phyloP scores from a whole-genome alignment of 2,113 vertebrate genomes.

The Aphyosemion australe region DNA sequence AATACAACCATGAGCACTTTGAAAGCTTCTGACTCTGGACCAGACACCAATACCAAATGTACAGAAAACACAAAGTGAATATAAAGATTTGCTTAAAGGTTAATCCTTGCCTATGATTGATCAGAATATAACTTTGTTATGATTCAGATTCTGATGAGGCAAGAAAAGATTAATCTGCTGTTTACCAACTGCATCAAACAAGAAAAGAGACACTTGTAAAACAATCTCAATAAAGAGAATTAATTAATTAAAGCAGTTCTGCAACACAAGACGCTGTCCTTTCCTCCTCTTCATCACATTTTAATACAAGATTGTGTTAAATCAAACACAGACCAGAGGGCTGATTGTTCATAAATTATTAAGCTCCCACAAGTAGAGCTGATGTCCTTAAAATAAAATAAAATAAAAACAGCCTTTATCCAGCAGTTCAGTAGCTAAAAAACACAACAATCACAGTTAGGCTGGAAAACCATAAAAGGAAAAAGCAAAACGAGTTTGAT shows the following conservation, averaged over 20 bases:
- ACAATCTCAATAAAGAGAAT: background rate
- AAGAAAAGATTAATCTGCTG: conserved; percentile 7
- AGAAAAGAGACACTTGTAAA: background rate
- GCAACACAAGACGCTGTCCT: conserved; percentile 1
- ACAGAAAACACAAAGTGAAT: conserved; percentile 10
- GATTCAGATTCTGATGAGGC: background rate
- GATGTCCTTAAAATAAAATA: conserved; percentile 27
- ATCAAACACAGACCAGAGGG: conserved; percentile 42
- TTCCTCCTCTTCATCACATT: background rate
- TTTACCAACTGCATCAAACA: background rate
- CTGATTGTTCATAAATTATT: conserved; percentile 49
- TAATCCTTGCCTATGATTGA: too few species aligned
- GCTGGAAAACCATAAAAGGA: background rate
- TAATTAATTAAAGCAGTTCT: background rate
- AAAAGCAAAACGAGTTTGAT: background rate
- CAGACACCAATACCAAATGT: background rate
- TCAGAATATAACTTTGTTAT: background rate
- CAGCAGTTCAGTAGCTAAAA: conserved; percentile 24
- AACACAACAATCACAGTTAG: conserved; percentile 23
- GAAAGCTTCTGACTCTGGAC: conserved; percentile 18
- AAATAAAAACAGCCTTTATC: background rate
- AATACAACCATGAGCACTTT: conserved; percentile 23
- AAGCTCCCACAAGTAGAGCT: conserved; percentile 33
- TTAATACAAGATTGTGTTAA: conserved; percentile 7
- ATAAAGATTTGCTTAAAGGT: background rate